These are phyloP conservation scores for Helicolenus hilgendorfi DNA, from an alignment of 2,797 vertebrate species.

Conservation along the genomic window DNA sequence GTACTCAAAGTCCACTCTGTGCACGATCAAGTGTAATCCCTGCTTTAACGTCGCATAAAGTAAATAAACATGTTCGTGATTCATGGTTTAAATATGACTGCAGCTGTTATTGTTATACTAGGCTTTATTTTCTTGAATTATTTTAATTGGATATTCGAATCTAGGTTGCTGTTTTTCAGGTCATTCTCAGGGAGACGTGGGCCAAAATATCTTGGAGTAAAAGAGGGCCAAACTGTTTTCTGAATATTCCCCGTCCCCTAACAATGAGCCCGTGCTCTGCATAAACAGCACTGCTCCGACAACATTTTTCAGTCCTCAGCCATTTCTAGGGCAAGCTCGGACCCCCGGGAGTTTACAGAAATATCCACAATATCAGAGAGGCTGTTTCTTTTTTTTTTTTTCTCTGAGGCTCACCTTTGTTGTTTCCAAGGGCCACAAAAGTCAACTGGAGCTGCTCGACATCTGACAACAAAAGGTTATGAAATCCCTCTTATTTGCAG, in stretches of 20 bases:
- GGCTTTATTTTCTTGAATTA: slow-evolving; percentile 50
- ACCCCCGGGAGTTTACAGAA: slow-evolving; percentile 88
- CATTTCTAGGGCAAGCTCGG: slow-evolving; percentile 87
- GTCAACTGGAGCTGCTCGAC: slow-evolving; percentile 81
- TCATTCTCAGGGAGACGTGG: slow-evolving; percentile 67
- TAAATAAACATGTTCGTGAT: slow-evolving; percentile 57
- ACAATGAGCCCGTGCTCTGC: slow-evolving; percentile 84
- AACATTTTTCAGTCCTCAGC: slow-evolving; percentile 90
- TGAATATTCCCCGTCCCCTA: slow-evolving; percentile 72
- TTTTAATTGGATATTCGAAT: slow-evolving; percentile 71
- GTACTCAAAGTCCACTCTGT: slow-evolving; percentile 16
- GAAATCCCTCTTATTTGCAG: slow-evolving; percentile 55
- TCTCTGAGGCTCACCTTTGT: slow-evolving; percentile 79
- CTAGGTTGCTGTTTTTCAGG: slow-evolving; percentile 80
- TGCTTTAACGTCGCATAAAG: slow-evolving; percentile 46
- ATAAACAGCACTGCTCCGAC: slow-evolving; percentile 86
- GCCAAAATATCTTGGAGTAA: slow-evolving; percentile 71
- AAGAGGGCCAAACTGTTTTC: slow-evolving; percentile 75
- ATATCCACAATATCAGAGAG: slow-evolving; percentile 86
- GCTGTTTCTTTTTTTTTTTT: slow-evolving; percentile 44
- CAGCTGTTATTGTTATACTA: slow-evolving; percentile 48
- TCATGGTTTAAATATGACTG: slow-evolving; percentile 49
- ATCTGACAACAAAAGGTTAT: slow-evolving; percentile 72
- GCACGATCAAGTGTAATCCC: slow-evolving; percentile 47
- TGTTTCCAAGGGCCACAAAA: slow-evolving; percentile 83